Evolutionary conservation across 2,888 invertebrate species (phyloP).

Genomic region (Melinopterus prodromus): DNA sequence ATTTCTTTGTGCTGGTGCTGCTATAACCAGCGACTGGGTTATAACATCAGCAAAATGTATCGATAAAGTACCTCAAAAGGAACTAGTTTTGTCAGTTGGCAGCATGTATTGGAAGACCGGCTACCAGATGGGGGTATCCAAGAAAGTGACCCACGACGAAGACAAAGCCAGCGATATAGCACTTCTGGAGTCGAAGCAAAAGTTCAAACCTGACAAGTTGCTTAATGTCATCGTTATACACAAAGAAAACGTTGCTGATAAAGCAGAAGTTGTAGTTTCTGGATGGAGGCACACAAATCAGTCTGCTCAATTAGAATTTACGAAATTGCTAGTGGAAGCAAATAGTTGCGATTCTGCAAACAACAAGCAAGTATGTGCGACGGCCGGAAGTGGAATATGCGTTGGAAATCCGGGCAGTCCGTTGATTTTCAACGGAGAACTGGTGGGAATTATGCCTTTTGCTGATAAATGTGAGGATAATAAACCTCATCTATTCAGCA

Average conservation of each 20-base stretch:
- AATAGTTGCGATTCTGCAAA: not conserved
- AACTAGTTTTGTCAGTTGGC: not conserved
- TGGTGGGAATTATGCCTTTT: not conserved
- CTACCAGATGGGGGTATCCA: not conserved
- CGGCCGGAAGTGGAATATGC: not conserved
- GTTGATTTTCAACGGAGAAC: not conserved
- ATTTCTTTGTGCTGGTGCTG: not conserved
- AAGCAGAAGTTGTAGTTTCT: not conserved
- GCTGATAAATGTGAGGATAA: not conserved
- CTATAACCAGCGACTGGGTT: not conserved
- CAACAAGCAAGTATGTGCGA: not conserved
- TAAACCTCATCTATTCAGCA: not conserved
- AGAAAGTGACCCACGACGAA: not conserved
- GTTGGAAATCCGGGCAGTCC: not conserved
- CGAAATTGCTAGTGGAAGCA: not conserved
- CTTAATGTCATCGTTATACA: not conserved
- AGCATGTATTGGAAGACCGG: not conserved
- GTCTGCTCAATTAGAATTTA: not conserved
- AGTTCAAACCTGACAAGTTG: constrained; percentile 4
- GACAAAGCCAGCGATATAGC: not conserved
- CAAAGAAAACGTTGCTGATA: not conserved
- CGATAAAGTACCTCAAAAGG: not conserved
- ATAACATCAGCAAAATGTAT: not conserved
- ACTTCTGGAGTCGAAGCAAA: not conserved
- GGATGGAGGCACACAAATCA: not conserved